phyloP scores from a whole-genome alignment of 2,113 vertebrate genomes.

The Istiophorus platypterus region DNA sequence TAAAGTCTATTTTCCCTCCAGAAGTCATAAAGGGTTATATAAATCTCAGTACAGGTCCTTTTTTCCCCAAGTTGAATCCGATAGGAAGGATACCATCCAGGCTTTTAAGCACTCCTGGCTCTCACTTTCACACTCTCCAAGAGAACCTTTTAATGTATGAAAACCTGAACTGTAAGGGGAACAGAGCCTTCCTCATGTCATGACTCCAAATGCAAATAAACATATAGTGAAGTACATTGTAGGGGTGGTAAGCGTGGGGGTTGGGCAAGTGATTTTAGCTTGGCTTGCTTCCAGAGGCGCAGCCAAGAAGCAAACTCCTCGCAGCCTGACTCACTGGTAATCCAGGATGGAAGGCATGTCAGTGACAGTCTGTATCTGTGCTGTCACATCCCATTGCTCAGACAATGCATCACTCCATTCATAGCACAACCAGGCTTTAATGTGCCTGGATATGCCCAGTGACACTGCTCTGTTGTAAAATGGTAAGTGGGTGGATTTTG shows the following conservation, averaged over 20 bases:
- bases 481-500: conserved; percentile 70
- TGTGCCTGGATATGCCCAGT: conserved; percentile 67
- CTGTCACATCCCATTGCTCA: conserved; percentile 73
- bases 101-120: conserved; percentile 11
- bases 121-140: conserved; percentile 37
- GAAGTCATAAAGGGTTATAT: neutral
- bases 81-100: neutral
- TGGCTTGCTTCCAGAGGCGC: conserved; percentile 58
- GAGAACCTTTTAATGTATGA: conserved; percentile 39
- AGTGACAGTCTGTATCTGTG: conserved; percentile 67
- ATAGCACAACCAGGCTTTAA: conserved; percentile 66
- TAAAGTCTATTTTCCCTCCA: neutral
- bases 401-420: conserved; percentile 76
- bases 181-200: conserved; percentile 17
- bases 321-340: conserved; percentile 68
- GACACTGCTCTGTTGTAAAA: conserved; percentile 63
- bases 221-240: conserved; percentile 44
- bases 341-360: conserved; percentile 71
- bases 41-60: neutral
- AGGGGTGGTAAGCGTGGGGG: conserved; percentile 14
- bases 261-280: conserved; percentile 60
- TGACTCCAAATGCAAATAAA: conserved; percentile 58
- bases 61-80: neutral
- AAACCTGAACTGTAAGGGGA: conserved; percentile 22
- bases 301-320: conserved; percentile 52